Evolutionary conservation across 2,888 invertebrate genomes (phyloP), one percentile per base, ranked within the genome.

Genomic region (Hemistola chrysoprasaria): DNA sequence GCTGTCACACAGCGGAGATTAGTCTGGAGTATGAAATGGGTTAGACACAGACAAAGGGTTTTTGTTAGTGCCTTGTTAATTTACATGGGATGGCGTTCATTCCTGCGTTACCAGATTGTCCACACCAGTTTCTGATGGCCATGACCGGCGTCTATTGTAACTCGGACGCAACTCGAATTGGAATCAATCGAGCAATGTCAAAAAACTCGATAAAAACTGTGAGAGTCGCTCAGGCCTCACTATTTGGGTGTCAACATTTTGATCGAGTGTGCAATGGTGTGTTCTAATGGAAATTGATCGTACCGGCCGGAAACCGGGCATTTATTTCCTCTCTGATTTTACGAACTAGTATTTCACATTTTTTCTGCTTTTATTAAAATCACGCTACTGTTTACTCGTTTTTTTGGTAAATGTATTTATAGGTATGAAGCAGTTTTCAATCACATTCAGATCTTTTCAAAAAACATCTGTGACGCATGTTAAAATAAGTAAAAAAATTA

Each of bases 171-270:
- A 72, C 68, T 66, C 72, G 67, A 73, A 74, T 74, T 63, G 60
- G 62, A 72, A 63, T 77, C 71, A 82, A 79, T 78, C 71, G 72
- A 71, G 62, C 64, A 75, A 74, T 71, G 71, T 72, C 65, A 77
- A 78, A 75, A 81, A 80, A 74, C 61, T 53, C 40, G 10, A 74
- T 57, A 84, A 82, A 84, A 84, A 78, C 68, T 68, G 59, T 74
- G 70, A 73, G 74, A 79, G 66, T 64, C 67, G 56, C 40, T 71
- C 67, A 65, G 56, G 67, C 69, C 64, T 63, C 53, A 66, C 69
- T 62, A 62, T 72, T 72, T 72, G 69, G 72, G 75, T 82, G 77
- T 48, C 50, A 72, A 73, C 62, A 67, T 56, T 64, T 40, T 63
- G 65, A 71, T 65, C 66, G 54, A 74, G 63, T 71, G 60, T 65